Base-by-base conservation (phyloP, 2,888 invertebrate species). In the Iselma pallidipennis region DNA sequence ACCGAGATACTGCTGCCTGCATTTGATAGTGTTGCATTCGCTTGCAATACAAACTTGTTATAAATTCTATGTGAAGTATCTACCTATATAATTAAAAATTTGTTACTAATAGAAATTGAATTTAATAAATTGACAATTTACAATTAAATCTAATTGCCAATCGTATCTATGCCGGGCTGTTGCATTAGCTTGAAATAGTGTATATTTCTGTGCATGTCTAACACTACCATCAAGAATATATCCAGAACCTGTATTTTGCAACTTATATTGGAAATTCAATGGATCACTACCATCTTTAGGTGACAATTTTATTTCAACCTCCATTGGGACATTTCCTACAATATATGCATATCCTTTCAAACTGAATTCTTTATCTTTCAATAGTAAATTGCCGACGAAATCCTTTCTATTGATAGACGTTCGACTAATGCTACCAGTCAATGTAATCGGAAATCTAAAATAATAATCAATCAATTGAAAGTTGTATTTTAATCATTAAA, bases 141-240 rank as follows among this genome's bases (percentile, higher is more conserved):
- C 82, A 73, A 79, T 70, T 56, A 79, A 67, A 68, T 78, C 80
- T 63, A 84, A 78, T 66, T 84, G 81, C 82, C 83, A 83, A 64
- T 83, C 81, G 19, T 80, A 74, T 65, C 74, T 74, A 53, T 77
- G 77, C 31, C 75, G 74, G 4, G 79, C 66, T 19, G 78, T 78
- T 62, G 82, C 81, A 25, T 82, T 80, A 14, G 76, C 78, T 61
- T 75, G 72, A 60, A 80, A 72, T 70, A 81, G 81, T 55, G 82
- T 82, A 78, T 81, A 83, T 67, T 80, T 81, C 16, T 82, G 79
- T 63, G 81, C 79, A 73, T 83, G 82, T 55, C 80, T 68, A 63
- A 79, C 53, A 49, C 68, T 71, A 48, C 77, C 73, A 57, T 67
- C 65, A 68, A 80, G 66, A 61, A 71, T 71, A 67, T 78, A 77